Conservation (phyloP, 2,888 invertebrate genomes). For the Trissolcus japonicus region DNA sequence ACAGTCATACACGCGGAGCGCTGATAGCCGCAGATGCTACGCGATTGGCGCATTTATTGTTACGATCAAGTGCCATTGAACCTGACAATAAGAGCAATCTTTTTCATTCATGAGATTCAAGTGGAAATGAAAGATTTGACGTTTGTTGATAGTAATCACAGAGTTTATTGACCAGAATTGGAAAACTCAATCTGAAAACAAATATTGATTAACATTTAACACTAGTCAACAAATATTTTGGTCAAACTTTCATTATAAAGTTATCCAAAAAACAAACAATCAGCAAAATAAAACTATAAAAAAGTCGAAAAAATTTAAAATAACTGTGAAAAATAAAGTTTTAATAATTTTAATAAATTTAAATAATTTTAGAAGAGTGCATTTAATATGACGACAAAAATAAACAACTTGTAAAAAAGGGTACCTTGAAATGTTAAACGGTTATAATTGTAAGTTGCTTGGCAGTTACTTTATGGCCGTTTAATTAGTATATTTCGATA, state of each 20-base stretch:
- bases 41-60: conserved; percentile 47
- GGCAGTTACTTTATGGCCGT: conserved; percentile 9
- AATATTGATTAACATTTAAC: neutral
- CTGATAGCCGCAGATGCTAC: conserved; percentile 21
- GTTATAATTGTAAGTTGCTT: neutral
- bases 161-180: neutral
- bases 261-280: neutral
- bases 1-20: conserved; percentile 57
- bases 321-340: no score
- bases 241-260: neutral
- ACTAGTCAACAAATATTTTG: neutral
- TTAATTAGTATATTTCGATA: conserved; percentile 41
- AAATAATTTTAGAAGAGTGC: no score
- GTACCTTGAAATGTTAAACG: no score
- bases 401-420: no score
- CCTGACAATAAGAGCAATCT: conserved; percentile 33
- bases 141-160: conserved; percentile 1
- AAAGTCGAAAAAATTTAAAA: no score
- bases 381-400: no score
- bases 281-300: no score
- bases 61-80: conserved; percentile 45
- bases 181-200: no score
- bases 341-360: no score
- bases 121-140: conserved; percentile 10
- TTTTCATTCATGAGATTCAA: conserved; percentile 41